These are phyloP conservation scores for Ammodytes dubius DNA, from an alignment of 2,113 vertebrate genomes.

Conservation along the genomic window DNA sequence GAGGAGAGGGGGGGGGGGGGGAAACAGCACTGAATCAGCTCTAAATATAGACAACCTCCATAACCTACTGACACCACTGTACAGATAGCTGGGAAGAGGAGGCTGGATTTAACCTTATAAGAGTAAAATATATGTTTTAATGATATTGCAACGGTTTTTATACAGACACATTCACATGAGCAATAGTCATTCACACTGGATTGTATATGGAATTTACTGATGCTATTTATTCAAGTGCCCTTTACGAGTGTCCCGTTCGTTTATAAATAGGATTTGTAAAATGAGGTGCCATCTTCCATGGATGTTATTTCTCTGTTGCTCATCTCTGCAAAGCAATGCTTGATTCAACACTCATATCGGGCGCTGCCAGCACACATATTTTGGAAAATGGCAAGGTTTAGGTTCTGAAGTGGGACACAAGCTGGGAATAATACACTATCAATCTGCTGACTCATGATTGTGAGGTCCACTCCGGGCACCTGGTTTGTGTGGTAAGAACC, in stretches of 20 bases:
- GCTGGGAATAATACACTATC: conserved; percentile 9
- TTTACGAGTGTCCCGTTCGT: not conserved
- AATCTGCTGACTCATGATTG: conserved; percentile 8
- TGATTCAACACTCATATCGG: too few species aligned
- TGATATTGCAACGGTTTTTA: not conserved
- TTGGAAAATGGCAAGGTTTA: not conserved
- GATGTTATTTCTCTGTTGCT: not conserved
- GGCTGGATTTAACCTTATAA: not conserved
- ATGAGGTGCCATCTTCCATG: not conserved
- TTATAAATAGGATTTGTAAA: not conserved
- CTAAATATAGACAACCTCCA: conserved; percentile 70
- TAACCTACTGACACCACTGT: conserved; percentile 55
- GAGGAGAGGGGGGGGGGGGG: not conserved
- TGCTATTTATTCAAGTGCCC: not conserved
- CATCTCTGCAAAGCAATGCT: not conserved
- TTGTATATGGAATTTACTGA: not conserved
- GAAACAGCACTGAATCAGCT: conserved; percentile 13
- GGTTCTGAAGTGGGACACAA: too few species aligned
- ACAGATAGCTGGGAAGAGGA: conserved; percentile 21
- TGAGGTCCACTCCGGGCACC: not conserved
- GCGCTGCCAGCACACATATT: not conserved
- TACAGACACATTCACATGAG: not conserved
- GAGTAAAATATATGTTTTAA: not conserved
- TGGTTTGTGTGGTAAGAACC: conserved; percentile 10
- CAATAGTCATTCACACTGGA: not conserved